Evolutionary conservation across 2,888 invertebrate genomes (phyloP), one percentile per base, ranked within the genome.

Genomic region (Drosophila infuscata): DNA sequence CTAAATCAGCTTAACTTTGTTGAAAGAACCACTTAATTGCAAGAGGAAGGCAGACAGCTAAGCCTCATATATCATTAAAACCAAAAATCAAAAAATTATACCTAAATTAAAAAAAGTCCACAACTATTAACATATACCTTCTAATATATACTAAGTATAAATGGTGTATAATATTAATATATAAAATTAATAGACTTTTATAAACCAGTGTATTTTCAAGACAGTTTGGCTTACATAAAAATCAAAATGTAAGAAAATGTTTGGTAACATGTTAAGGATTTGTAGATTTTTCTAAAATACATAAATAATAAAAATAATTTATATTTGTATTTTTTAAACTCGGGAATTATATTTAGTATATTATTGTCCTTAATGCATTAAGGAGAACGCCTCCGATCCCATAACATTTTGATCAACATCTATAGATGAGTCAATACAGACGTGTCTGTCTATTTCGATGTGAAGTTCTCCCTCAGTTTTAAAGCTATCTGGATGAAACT

Each of bases 1-100:
- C 30, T 93, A 88, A 35, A 38, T 41, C 7, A 33, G 29, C 25
- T 17, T 0, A n/a, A 20, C 49, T 17, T 11, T 57, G 32, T 4
- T 25, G 25, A 15, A 32, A 33, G 20, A n/a, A 0, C 9, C 17
- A n/a, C 15, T 33, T 33, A 53, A 33, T 20, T 46, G 12, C n/a
- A n/a, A 5, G 9, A 48, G 29, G 15, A 25, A 17, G 2, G 8
- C 1, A 25, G 25, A 25, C 25, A 2, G 25, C 25, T 25, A 25
- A 25, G 25, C 25, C 25, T 25, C 25, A 25, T 48, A 25, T 29
- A 15, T 7, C 12, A 25, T 15, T 25, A 25, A 25, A 25, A 48
- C 8, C 8, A 48, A 48, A 9, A 25, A 48, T 7, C 9, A 48
- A 25, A 25, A 1, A 25, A 6, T 17, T 8, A 1, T 4, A 48